Evolutionary conservation across 2,888 invertebrate genomes (phyloP).

Genomic region (Noctua janthe): DNA sequence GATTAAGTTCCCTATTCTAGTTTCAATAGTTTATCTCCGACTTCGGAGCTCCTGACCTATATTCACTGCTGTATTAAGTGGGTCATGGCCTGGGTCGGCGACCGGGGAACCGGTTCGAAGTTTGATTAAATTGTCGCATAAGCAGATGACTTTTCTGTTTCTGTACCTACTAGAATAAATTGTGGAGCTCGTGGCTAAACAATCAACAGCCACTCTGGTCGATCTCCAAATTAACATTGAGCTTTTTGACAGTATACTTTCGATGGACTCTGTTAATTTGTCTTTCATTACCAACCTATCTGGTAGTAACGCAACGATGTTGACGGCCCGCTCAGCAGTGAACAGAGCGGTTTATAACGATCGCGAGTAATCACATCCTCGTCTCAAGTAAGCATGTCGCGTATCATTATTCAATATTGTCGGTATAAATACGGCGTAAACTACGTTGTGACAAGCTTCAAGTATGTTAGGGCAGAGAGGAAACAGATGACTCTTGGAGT

Average conservation of each 20-base stretch:
- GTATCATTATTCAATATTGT: conserved; percentile 2
- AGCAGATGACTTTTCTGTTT: neutral
- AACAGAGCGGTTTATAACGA: conserved; percentile 27
- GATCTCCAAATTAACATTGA: neutral
- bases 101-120: neutral
- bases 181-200: neutral
- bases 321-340: conserved; percentile 25
- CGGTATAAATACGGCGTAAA: conserved; percentile 2
- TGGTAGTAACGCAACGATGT: conserved; percentile 33
- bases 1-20: neutral
- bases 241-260: conserved; percentile 1
- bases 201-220: neutral
- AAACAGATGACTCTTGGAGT: conserved; percentile 2
- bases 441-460: neutral
- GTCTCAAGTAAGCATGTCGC: conserved; percentile 12
- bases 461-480: neutral
- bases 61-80: conserved; percentile 1
- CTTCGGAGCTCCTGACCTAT: conserved; percentile 27
- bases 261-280: neutral
- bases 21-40: neutral
- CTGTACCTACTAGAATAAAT: neutral
- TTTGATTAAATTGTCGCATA: neutral
- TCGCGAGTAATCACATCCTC: conserved; percentile 34
- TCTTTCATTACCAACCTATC: neutral
- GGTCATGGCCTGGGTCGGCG: conserved; percentile 16